A percentile compares a stretch with the other conserved stretches of the same genome.
phyloP scores from a whole-genome alignment of 2,888 invertebrate genomes.

The Acanthosoma haemorrhoidale region DNA sequence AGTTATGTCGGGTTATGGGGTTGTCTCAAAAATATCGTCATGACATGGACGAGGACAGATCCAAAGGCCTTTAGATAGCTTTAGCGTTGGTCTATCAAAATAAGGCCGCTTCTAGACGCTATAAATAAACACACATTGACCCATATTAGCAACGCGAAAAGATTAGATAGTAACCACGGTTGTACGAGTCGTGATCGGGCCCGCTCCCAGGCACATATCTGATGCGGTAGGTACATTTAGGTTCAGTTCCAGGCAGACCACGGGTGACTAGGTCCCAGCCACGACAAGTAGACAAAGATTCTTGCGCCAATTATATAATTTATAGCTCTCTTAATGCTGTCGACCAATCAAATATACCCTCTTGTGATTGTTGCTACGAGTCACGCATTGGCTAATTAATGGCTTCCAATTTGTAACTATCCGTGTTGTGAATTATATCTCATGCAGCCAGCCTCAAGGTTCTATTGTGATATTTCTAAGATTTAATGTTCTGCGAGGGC shows the following conservation, averaged over 20 bases:
- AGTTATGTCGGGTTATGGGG: too few relatives aligned
- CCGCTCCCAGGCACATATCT: neutral
- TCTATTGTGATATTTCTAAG: neutral
- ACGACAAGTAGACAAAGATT: too few relatives aligned
- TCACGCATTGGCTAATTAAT: conserved; percentile 4
- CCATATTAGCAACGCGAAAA: neutral
- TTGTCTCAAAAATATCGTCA: too few relatives aligned
- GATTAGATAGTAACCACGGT: neutral
- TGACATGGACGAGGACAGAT: too few relatives aligned
- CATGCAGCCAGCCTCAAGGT: neutral
- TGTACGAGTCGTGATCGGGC: neutral
- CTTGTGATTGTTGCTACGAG: neutral
- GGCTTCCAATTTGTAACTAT: neutral
- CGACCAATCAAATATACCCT: neutral
- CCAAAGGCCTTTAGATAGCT: too few relatives aligned
- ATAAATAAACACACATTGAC: neutral
- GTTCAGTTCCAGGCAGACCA: too few relatives aligned
- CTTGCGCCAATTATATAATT: too few relatives aligned
- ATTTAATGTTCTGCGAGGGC: neutral
- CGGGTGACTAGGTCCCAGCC: too few relatives aligned
- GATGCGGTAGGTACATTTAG: neutral
- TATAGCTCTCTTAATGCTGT: too few relatives aligned
- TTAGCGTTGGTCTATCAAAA: too few relatives aligned
- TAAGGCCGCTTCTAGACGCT: neutral
- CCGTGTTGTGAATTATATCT: neutral